phyloP scores from a whole-genome alignment of 2,888 invertebrate genomes.

The Acanthoscelides obtectus region DNA sequence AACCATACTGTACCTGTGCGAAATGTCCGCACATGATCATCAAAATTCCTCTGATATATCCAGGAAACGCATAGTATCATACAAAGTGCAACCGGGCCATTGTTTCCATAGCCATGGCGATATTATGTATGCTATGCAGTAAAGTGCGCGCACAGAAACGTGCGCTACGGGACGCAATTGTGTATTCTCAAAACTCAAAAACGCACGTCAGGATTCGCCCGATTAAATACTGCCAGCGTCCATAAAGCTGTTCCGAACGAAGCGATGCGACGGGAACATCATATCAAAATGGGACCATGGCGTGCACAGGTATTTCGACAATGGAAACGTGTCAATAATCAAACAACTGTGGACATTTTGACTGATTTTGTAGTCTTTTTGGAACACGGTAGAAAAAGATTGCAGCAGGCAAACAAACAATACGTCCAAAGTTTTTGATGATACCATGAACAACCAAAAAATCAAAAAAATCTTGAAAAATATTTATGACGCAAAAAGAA shows the following conservation, averaged over 20 bases:
- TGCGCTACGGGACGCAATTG: not conserved
- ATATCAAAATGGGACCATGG: not conserved
- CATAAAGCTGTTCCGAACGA: not conserved
- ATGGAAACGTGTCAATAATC: too few species aligned
- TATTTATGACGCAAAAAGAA: too few species aligned
- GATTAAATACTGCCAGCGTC: not conserved
- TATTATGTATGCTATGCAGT: not conserved
- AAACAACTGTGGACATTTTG: too few species aligned
- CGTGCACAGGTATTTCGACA: not conserved
- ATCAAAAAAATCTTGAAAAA: too few species aligned
- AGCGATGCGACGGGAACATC: not conserved
- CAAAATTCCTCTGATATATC: not conserved
- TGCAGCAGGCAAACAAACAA: too few species aligned
- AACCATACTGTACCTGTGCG: too few species aligned
- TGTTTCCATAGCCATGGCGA: not conserved
- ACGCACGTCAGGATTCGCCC: not conserved
- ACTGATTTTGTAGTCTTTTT: too few species aligned
- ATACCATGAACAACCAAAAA: too few species aligned
- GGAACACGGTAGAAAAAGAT: too few species aligned
- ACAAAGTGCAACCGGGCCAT: not conserved
- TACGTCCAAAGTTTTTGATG: too few species aligned
- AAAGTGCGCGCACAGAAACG: not conserved
- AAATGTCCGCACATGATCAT: not conserved
- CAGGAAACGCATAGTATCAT: not conserved
- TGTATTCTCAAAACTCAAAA: not conserved